Base-by-base conservation (phyloP, 2,888 invertebrate species). In the Polyploca ridens region DNA sequence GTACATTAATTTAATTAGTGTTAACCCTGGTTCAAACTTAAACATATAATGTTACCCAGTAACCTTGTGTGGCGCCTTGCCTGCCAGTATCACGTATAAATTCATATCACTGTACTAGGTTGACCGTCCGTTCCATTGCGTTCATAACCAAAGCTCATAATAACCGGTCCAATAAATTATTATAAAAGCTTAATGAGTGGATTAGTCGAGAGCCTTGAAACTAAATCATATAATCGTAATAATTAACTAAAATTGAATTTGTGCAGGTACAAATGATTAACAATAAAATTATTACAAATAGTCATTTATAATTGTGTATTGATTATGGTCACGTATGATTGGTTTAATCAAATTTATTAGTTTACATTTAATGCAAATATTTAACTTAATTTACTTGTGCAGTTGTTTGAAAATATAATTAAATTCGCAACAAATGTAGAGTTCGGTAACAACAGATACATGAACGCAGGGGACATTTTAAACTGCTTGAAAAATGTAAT, bases 101-200 rank as follows among this genome's bases (percentile, higher is more conserved):
- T 35, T 38, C 35, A 11, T 60, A 35, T 60, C 35, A 16, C 35
- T 35, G 35, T 16, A 35, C 11, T 38, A 8, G 14, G 3, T 27
- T 41, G 41, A 41, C 41, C 61, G 19, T 61, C 19, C 61, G 5
- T 35, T 35, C 35, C 38, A 59, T 60, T 58, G 5, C 6, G 49
- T 19, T 54, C 19, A 54, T n/a, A n/a, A n/a, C n/a, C n/a, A 54
- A 60, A 41, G 13, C 27, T 27, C 73, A 46, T 63, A 69, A 82
- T 76, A 27, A 27, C 27, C 74, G 67, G 69, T 75, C 70, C 66
- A 63, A 75, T 78, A 74, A 79, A 77, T 81, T 78, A 78, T 75
- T 77, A 76, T 74, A 82, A 78, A 76, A 72, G 68, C 63, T 75
- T 81, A 77, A 82, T 80, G 67, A 77, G 67, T 64, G 63, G 71